Percentiles rank a stretch among this genome's conserved stretches.
Conservation (phyloP, 2,113 vertebrate genomes). For the Athene cunicularia region DNA sequence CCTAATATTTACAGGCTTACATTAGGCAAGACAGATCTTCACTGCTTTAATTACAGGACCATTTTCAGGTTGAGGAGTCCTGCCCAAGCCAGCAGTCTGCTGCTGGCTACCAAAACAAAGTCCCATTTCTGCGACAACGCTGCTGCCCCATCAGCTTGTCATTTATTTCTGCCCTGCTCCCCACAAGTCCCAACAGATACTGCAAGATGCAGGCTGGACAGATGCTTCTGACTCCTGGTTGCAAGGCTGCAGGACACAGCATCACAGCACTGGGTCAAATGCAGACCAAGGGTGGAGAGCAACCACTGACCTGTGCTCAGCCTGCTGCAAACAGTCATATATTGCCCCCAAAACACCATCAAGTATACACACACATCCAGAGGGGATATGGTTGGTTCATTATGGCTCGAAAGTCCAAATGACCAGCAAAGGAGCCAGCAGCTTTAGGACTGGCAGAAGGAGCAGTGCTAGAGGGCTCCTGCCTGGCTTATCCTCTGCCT, state of each 20-base stretch:
- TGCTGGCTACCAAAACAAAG: not conserved
- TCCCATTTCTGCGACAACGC: not conserved
- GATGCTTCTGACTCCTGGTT: not conserved
- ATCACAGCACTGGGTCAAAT: not conserved
- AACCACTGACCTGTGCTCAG: not conserved
- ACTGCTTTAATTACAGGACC: not conserved
- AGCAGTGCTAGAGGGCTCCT: not conserved
- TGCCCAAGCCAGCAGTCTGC: not conserved
- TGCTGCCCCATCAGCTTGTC: not conserved
- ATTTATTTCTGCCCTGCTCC: not conserved
- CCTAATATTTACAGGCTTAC: not conserved
- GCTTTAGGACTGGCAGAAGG: not conserved
- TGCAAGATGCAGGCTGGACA: fast-evolving
- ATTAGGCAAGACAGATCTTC: not conserved
- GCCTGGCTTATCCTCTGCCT: not conserved
- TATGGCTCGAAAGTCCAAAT: not conserved
- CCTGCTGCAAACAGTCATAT: not conserved
- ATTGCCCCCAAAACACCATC: not conserved
- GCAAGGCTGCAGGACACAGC: not conserved
- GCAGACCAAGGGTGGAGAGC: not conserved
- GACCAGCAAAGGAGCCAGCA: not conserved
- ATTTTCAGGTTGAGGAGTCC: not conserved
- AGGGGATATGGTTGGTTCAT: not conserved
- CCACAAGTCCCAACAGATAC: not conserved
- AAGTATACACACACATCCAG: not conserved